These are phyloP conservation scores for Tigriopus californicus DNA, from an alignment of 2,888 invertebrate genomes.

Conservation along the genomic window DNA sequence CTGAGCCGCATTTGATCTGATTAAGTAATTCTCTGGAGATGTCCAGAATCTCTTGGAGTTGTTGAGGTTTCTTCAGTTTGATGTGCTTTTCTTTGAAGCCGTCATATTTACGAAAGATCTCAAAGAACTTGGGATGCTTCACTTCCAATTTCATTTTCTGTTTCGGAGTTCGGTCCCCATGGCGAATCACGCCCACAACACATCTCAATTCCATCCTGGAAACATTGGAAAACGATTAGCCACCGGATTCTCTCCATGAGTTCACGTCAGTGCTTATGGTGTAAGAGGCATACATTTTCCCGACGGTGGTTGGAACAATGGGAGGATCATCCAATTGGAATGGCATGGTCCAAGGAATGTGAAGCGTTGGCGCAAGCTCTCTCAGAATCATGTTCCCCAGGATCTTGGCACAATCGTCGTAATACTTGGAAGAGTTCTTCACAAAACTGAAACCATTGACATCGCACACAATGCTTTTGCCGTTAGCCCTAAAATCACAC, in stretches of 20 bases:
- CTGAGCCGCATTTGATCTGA: slow-evolving; percentile 70
- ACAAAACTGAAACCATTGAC: slow-evolving; percentile 99
- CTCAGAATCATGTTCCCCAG: slow-evolving; percentile 91
- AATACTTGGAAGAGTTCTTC: slow-evolving; percentile 98
- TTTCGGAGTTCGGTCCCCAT: slow-evolving; percentile 96
- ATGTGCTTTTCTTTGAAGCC: slow-evolving; percentile 89
- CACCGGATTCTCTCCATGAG: background rate
- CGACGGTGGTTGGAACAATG: slow-evolving; percentile 94
- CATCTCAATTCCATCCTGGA: slow-evolving; percentile 63
- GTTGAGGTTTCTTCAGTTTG: slow-evolving; percentile 89
- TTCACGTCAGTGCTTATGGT: background rate
- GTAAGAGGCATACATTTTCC: slow-evolving; percentile 82
- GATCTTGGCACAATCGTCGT: slow-evolving; percentile 97
- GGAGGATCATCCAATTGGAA: slow-evolving; percentile 96
- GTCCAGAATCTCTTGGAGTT: slow-evolving; percentile 90
- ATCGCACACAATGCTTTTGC: slow-evolving; percentile 97
- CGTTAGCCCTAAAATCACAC: slow-evolving; percentile 55
- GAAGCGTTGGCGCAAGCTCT: slow-evolving; percentile 79
- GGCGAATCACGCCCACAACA: slow-evolving; percentile 90
- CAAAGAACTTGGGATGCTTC: slow-evolving; percentile 88
- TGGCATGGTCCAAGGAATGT: slow-evolving; percentile 93
- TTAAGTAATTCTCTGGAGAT: slow-evolving; percentile 73
- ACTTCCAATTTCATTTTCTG: slow-evolving; percentile 99
- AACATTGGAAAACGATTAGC: no score
- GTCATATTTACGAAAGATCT: slow-evolving; percentile 92